Conservation (phyloP, 2,797 vertebrate genomes). For the Caiman crocodilus region DNA sequence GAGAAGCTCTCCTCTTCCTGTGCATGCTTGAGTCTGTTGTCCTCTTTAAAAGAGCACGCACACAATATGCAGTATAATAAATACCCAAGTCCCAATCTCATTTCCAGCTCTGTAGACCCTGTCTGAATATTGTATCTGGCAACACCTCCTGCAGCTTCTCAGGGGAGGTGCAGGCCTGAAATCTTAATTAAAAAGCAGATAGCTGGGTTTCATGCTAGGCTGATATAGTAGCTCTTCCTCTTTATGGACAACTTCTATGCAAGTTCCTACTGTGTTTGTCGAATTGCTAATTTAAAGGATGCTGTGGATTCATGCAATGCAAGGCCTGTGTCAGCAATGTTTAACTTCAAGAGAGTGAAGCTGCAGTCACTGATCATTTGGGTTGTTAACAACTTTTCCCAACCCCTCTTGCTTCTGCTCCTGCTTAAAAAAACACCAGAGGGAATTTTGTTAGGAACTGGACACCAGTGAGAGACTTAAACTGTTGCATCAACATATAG, state of each 20-base stretch:
- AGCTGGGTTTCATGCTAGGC: conserved; percentile 67
- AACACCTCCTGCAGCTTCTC: conserved; percentile 21
- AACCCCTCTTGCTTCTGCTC: not conserved
- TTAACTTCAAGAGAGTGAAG: conserved; percentile 54
- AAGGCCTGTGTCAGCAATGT: conserved; percentile 65
- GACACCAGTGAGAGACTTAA: not conserved
- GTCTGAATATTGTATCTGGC: conserved; percentile 25
- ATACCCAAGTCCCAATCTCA: not conserved
- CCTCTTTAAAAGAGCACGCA: not conserved
- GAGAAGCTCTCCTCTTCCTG: not conserved
- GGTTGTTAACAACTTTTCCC: not conserved
- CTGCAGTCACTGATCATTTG: conserved; percentile 17
- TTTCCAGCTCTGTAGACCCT: not conserved
- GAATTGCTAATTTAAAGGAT: conserved; percentile 76
- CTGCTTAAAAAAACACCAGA: conserved; percentile 17
- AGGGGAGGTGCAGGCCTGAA: conserved; percentile 64
- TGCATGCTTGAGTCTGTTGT: not conserved
- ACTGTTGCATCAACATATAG: not conserved
- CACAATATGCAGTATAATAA: not conserved
- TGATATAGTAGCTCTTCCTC: conserved; percentile 66
- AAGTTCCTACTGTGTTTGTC: conserved; percentile 69
- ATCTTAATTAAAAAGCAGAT: conserved; percentile 79
- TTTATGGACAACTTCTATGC: conserved; percentile 73
- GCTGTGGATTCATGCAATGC: conserved; percentile 44
- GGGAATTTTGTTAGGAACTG: conserved; percentile 13